Evolutionary conservation across 2,113 vertebrate species (phyloP), one percentile per base, ranked within the genome.

Genomic region (Microtus pennsylvanicus): DNA sequence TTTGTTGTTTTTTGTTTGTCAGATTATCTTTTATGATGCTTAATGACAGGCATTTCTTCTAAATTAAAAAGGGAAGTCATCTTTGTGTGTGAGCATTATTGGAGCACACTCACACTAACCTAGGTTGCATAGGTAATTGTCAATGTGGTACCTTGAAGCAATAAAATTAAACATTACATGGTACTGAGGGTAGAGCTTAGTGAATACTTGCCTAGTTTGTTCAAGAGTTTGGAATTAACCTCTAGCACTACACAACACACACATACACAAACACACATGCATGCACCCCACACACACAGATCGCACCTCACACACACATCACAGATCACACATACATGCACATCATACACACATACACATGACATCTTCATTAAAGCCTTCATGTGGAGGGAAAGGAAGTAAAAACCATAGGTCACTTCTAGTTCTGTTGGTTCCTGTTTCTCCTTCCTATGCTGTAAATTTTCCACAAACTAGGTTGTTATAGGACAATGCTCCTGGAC

Each of bases 401-500:
- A n/a, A 61, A 16, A 45, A 10, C 30, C 7, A 3, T 14, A 47
- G 45, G 45, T 50, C 33, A 17, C 17, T n/a, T 30, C 45, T 28
- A 50, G 45, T 19, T 69, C 45, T 35, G 30, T 47, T 65, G 24
- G 22, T 87, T 72, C 22, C 47, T 87, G 11, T 33, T 55, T 74
- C n/a, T 22, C 30, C 24, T 45, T 28, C 55, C 24, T 8, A 0
- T 2, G 1, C 5, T 97, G 98, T 98, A 98, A 98, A 98, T 99
- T 99, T 83, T 98, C 98, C 98, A 98, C 98, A 98, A 98, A 98
- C 98, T 12, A 67, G 55, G 55, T 58, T 58, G 55, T 58, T 58
- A 58, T 58, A 58, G 55, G 17, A 58, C 55, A 58, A 58, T 58
- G 55, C 17, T 58, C 17, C 55, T 58, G 55, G 55, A 21, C 55